A percentile compares a stretch with the other conserved stretches of the same genome.
phyloP scores from a whole-genome alignment of 1,140 invertebrate species.

The Papilio aristodemus region DNA sequence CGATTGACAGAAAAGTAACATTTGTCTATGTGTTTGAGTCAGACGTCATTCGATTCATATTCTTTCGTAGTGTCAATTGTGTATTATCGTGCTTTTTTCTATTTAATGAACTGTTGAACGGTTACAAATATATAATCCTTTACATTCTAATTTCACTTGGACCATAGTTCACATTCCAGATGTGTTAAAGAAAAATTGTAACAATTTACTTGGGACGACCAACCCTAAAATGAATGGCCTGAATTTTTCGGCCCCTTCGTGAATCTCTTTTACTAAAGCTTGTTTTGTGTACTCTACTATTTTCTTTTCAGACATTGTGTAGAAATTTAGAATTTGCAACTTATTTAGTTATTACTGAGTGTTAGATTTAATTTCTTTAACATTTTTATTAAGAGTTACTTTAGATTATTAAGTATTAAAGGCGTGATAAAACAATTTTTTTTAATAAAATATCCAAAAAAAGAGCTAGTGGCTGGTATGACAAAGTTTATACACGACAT shows the following conservation, averaged over 20 bases:
- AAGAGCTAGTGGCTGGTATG: no score
- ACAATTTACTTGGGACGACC: slow-evolving; percentile 67
- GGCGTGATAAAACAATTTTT: no score
- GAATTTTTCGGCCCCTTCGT: slow-evolving; percentile 57
- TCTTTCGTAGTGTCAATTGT: no score
- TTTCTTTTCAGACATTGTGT: background rate
- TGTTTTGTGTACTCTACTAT: background rate
- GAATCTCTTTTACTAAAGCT: slow-evolving; percentile 45
- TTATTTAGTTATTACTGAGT: background rate
- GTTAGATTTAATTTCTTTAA: background rate
- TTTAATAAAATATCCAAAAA: no score
- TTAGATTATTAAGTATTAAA: no score
- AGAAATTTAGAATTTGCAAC: background rate
- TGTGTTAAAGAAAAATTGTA: slow-evolving; percentile 74
- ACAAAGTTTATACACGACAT: no score
- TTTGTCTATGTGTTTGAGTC: no score
- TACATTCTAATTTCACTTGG: slow-evolving; percentile 25
- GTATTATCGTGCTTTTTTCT: no score
- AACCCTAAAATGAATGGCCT: slow-evolving; percentile 53
- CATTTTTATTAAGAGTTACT: no score
- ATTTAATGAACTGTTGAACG: no score
- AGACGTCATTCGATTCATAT: no score
- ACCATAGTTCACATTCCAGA: slow-evolving; percentile 49
- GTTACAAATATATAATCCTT: background rate
- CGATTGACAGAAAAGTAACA: no score